Evolutionary conservation across 2,797 vertebrate genomes (phyloP).

Genomic region (Notolepis coatsorum): DNA sequence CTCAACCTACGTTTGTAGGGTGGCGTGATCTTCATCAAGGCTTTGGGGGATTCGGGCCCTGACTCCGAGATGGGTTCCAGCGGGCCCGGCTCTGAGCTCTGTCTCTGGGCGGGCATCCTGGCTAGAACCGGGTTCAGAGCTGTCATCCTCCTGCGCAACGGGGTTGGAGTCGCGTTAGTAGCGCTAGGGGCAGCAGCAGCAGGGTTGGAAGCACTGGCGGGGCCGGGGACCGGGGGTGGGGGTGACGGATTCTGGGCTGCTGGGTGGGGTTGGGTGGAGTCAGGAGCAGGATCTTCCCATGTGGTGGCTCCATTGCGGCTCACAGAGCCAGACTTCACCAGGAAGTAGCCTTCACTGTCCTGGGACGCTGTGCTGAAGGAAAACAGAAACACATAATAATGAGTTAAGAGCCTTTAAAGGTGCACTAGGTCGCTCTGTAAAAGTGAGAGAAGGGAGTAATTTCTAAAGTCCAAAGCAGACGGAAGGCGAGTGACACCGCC

Average conservation of each 20-base stretch:
- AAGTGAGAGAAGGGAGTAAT: too few species aligned
- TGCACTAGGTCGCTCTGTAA: too few species aligned
- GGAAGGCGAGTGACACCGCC: too few species aligned
- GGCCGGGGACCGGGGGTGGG: not conserved
- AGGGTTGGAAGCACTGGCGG: not conserved
- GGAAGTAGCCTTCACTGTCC: conserved; percentile 40
- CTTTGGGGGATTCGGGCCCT: conserved; percentile 45
- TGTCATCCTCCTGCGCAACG: not conserved
- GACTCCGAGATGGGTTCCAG: conserved; percentile 63
- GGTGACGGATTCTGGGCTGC: conserved; percentile 21
- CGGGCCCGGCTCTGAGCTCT: conserved; percentile 41
- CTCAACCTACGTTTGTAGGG: conserved; percentile 76
- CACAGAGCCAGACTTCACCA: conserved; percentile 60
- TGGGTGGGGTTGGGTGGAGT: conserved; percentile 25
- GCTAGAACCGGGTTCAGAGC: conserved; percentile 13
- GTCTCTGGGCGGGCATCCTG: conserved; percentile 41
- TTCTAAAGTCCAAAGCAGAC: too few species aligned
- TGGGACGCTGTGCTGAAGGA: conserved; percentile 64
- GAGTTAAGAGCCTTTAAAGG: not conserved
- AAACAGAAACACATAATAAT: not conserved
- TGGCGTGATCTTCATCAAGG: conserved; percentile 35
- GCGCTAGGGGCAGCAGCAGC: not conserved
- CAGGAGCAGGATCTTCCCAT: conserved; percentile 53
- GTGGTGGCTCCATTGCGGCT: conserved; percentile 55
- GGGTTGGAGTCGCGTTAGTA: not conserved